A percentile compares a stretch with the other conserved stretches of the same genome.
phyloP scores from a whole-genome alignment of 2,888 invertebrate genomes.

The Melipona bicolor region DNA sequence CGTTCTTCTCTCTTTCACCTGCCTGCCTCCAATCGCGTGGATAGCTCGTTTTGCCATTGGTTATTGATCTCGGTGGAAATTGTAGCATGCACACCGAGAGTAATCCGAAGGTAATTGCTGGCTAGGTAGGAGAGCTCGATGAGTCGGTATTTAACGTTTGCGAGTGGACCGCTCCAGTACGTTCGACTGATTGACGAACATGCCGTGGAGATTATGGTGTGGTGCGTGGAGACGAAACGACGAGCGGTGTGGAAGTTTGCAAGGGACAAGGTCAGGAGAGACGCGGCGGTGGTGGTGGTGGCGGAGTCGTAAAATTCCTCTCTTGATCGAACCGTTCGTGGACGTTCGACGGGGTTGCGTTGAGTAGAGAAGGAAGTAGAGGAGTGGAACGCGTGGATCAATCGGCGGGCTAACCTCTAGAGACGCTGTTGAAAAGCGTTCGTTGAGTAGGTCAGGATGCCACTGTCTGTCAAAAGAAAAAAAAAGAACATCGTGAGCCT shows the following conservation, averaged over 20 bases:
- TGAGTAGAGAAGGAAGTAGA: neutral
- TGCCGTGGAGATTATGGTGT: neutral
- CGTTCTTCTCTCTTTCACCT: too few species aligned
- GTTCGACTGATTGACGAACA: neutral
- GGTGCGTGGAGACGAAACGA: neutral
- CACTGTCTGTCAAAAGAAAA: neutral
- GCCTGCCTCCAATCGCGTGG: neutral
- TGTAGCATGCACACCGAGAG: too few species aligned
- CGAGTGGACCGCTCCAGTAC: constrained; percentile 19
- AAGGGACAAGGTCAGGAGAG: constrained; percentile 23
- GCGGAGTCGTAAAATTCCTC: too few species aligned
- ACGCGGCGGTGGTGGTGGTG: neutral
- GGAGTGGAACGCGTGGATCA: constrained; percentile 20
- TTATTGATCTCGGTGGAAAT: neutral
- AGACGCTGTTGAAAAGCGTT: neutral
- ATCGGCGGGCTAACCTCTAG: neutral
- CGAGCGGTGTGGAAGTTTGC: neutral
- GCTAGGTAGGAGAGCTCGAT: neutral
- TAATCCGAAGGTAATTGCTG: neutral
- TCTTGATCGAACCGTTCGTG: neutral
- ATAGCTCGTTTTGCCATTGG: neutral
- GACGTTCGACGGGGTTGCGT: neutral
- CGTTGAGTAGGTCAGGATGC: constrained; percentile 8
- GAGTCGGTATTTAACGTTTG: neutral
- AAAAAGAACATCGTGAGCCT: too few species aligned